Evolutionary conservation across 1,140 invertebrate genomes (phyloP), one percentile per base, ranked within the genome.

Genomic region (Euura lappo): DNA sequence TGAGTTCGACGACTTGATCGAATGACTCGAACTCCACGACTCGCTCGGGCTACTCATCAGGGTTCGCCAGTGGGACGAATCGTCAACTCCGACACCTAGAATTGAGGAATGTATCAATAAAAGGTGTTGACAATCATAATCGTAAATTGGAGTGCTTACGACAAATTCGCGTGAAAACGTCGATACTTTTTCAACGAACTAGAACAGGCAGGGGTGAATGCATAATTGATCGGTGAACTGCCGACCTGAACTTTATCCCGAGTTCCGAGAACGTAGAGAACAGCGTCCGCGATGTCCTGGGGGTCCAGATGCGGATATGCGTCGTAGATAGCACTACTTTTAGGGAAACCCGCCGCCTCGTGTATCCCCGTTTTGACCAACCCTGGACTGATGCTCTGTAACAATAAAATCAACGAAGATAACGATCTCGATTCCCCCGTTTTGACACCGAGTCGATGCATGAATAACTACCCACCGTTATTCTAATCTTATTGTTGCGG

Each of bases 351-450:
- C 72, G 80, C 78, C 6, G 79, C 75, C 78, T 78, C 81, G 70
- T 87, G 77, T 76, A 91, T 83, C 71, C 91, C 90, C 0, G 90
- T 91, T 70, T 87, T 81, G 3, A 91, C 89, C 4, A 89, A 70
- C 2, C 91, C 91, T 2, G 91, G 91, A 79, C 91, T 91, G 6
- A 92, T 89, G 78, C 88, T 89, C 90, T 92, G 71, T 1, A 6
- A 75, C 70, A 83, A 81, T 74, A 71, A 75, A 72, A 45, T 81
- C 77, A 76, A 75, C 47, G 72, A 42, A 71, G 3, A 60, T 6
- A 8, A 1, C 51, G 66, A 28, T 28, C 28, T 28, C 28, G 28
- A 28, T 28, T 28, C 28, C 13, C 2, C 7, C 45, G 66, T 8
- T 13, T 11, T 68, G 11, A 68, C 8, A 42, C 10, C 51, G 51